Percentiles rank a stretch among this genome's conserved stretches.
Conservation (phyloP, 2,797 vertebrate genomes). For the Notolepis coatsorum region DNA sequence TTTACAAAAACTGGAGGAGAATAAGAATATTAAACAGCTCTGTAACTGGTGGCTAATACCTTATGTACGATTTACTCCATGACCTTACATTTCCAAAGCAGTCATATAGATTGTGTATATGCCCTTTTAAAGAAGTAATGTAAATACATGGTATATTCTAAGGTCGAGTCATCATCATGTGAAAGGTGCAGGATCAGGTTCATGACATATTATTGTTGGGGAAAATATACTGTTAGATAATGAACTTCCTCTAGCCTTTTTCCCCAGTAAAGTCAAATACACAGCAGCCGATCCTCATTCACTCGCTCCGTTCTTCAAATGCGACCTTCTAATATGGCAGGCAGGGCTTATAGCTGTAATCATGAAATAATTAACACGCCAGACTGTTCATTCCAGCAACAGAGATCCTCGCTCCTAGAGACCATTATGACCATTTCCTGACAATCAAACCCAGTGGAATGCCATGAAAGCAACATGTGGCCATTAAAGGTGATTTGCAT, state of each 20-base stretch:
- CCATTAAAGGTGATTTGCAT: slow-evolving; percentile 45
- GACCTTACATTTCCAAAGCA: background rate
- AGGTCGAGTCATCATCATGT: background rate
- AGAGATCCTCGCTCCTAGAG: slow-evolving; percentile 43
- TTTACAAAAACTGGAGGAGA: slow-evolving; percentile 26
- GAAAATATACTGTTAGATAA: no score
- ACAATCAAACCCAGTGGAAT: slow-evolving; percentile 41
- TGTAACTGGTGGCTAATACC: background rate
- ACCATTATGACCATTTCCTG: slow-evolving; percentile 50
- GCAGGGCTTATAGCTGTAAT: slow-evolving; percentile 43
- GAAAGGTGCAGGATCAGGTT: background rate
- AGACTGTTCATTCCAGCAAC: slow-evolving; percentile 42
- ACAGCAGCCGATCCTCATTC: slow-evolving; percentile 1
- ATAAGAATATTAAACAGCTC: slow-evolving; percentile 3
- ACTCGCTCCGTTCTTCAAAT: slow-evolving; percentile 28
- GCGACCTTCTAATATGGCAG: slow-evolving; percentile 38
- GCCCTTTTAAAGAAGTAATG: background rate
- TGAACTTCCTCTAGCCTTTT: background rate
- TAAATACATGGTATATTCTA: background rate
- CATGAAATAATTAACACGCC: slow-evolving; percentile 52
- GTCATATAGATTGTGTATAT: no score
- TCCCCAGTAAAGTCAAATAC: slow-evolving; percentile 9
- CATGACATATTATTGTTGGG: background rate
- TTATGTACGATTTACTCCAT: no score
- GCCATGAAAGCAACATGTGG: slow-evolving; percentile 23